Conservation (phyloP, 2,113 vertebrate genomes). For the Dromaius novaehollandiae region DNA sequence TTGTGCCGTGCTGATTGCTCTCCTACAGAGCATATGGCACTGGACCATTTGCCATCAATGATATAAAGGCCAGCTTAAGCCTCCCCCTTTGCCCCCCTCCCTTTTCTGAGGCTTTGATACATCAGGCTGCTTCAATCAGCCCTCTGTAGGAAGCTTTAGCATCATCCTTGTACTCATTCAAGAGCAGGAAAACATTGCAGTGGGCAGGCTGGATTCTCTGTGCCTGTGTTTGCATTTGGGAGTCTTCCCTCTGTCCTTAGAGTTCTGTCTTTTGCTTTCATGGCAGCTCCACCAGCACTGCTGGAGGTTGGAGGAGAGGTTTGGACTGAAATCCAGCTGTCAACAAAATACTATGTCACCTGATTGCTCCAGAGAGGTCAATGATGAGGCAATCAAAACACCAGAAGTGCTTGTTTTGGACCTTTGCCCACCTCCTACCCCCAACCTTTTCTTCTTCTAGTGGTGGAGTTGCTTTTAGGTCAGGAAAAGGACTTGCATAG, state of each 20-base stretch:
- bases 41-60: not conserved
- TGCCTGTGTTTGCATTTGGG: not conserved
- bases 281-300: not conserved
- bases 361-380: not conserved
- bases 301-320: not conserved
- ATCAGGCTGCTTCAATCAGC: not conserved
- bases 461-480: not conserved
- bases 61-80: not conserved
- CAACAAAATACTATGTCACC: not conserved
- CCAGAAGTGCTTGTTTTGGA: not conserved
- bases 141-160: not conserved
- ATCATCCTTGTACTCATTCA: not conserved
- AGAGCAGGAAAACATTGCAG: not conserved
- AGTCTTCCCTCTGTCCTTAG: not conserved
- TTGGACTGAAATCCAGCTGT: not conserved
- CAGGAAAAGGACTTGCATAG: not conserved
- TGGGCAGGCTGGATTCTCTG: not conserved
- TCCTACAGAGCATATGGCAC: not conserved
- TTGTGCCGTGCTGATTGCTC: not conserved
- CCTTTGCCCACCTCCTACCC: not conserved
- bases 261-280: not conserved
- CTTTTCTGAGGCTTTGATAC: not conserved
- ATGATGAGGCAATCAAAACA: not conserved
- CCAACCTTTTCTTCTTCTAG: not conserved
- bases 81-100: not conserved